phyloP scores from a whole-genome alignment of 2,797 vertebrate genomes.

The Pseudochaenichthys georgianus region DNA sequence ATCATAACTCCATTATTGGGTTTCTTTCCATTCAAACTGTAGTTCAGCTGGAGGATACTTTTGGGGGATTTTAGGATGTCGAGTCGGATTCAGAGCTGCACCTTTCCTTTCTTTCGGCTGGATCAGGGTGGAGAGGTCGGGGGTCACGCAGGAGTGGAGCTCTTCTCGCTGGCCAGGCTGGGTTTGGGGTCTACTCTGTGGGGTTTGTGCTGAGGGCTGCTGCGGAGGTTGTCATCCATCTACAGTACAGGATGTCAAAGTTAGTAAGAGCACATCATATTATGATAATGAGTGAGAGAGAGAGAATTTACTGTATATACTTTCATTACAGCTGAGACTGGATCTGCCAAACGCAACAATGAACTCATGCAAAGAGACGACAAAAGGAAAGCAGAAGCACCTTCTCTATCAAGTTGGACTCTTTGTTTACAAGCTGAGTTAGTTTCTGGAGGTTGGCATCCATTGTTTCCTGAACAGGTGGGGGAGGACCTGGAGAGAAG shows the following conservation, averaged over 20 bases:
- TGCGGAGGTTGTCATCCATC: slow-evolving; percentile 99
- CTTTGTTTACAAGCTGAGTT: slow-evolving; percentile 99
- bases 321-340: slow-evolving; percentile 13
- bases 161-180: slow-evolving; percentile 81
- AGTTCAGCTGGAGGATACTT: slow-evolving; percentile 10
- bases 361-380: slow-evolving; percentile 64
- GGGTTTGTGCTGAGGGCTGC: slow-evolving; percentile 95
- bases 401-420: slow-evolving; percentile 99
- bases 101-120: slow-evolving; percentile 33
- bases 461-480: slow-evolving; percentile 89
- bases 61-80: slow-evolving; percentile 2
- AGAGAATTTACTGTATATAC: not conserved
- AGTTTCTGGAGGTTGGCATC: slow-evolving; percentile 99
- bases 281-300: not conserved
- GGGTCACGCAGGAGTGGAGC: slow-evolving; percentile 71
- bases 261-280: slow-evolving; percentile 23
- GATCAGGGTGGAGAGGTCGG: slow-evolving; percentile 19
- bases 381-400: slow-evolving; percentile 85
- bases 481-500: slow-evolving; percentile 85
- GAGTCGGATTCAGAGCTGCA: slow-evolving; percentile 32
- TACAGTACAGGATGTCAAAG: slow-evolving; percentile 79
- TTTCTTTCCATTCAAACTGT: slow-evolving; percentile 38
- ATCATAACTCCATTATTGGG: slow-evolving; percentile 23
- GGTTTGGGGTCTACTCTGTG: slow-evolving; percentile 89
- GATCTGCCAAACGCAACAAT: slow-evolving; percentile 48